Conservation (phyloP, 2,113 vertebrate genomes). For the Salvelinus sp. region DNA sequence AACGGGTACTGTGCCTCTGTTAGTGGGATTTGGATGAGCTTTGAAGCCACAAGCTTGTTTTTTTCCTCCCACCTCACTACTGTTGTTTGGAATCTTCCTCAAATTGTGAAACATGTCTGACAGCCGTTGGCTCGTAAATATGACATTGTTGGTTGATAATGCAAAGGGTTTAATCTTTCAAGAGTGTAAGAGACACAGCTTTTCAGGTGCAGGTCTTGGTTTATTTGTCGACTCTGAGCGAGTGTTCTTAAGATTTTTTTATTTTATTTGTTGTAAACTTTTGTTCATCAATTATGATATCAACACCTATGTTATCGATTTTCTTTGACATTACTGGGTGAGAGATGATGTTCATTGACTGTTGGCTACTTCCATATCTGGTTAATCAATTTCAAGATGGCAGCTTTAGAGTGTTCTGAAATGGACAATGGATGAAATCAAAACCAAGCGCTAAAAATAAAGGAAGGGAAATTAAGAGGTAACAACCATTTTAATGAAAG, state of each 20-base stretch:
- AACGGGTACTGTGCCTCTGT: constrained; percentile 21
- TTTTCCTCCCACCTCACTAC: background rate
- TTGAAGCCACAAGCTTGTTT: constrained; percentile 14
- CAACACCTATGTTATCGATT: too few relatives aligned
- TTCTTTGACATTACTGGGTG: too few relatives aligned
- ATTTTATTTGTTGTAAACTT: constrained; percentile 8
- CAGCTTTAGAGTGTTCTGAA: too few relatives aligned
- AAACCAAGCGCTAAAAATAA: too few relatives aligned
- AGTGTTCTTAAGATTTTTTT: constrained; percentile 12
- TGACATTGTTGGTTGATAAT: constrained; percentile 34
- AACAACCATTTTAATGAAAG: too few relatives aligned
- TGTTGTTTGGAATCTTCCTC: constrained; percentile 25
- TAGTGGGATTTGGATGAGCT: constrained; percentile 22
- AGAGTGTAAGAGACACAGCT: constrained; percentile 11
- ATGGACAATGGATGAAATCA: too few relatives aligned
- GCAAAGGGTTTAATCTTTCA: constrained; percentile 10
- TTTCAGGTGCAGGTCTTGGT: constrained; percentile 4
- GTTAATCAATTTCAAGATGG: too few relatives aligned
- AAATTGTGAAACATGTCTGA: constrained; percentile 9
- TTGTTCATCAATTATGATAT: background rate
- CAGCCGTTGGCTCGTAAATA: constrained; percentile 25
- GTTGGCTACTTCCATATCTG: too few relatives aligned
- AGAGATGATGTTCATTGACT: too few relatives aligned
- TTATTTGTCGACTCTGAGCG: constrained; percentile 26
- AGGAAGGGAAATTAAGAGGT: too few relatives aligned